Evolutionary conservation across 2,113 vertebrate genomes (phyloP), one percentile per base, ranked within the genome.

Genomic region (Oriolus oriolus): DNA sequence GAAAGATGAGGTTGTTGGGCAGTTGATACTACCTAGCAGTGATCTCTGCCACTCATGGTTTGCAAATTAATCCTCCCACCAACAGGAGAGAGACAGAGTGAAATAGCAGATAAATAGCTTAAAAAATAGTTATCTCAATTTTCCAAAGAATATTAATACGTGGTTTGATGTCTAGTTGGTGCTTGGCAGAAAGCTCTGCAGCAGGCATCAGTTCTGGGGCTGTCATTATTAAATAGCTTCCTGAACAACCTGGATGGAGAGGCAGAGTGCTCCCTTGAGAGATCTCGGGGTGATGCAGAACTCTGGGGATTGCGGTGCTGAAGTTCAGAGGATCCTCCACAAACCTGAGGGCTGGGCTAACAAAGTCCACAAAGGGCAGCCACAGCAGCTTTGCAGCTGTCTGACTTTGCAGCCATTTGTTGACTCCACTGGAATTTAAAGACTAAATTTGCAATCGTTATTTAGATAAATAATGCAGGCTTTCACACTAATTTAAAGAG

Each of bases 251-350:
- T 53, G 63, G 49, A 7, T 44, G 53, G 65, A 35, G 59, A 60
- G 49, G 17, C 27, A 31, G 27, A 4, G 4, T 8, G 16, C 9
- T 91, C 30, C 21, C 18, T 23, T 63, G 31, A 26, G 84, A 47
- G 24, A 31, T 33, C 19, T 12, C 0, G 0, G 49, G 35, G 66
- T 21, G 63, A 16, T 30, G 5, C 31, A 11, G 26, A 16, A 0
- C 27, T 10, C 4, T 11, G n/a, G n/a, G 54, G 28, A 2, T 6
- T 7, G 49, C 2, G 53, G 49, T 11, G 19, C 49, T 53, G 5
- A 9, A 11, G 11, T 33, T 80, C 14, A 41, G 77, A 47, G 18
- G 11, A 5, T 71, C 35, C 42, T 33, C 64, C 47, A 5, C 16
- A 45, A 70, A 24, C 47, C 39, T 27, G 14, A 81, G 35, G 23